phyloP scores from a whole-genome alignment of 2,797 vertebrate genomes.

The Characodon lateralis region DNA sequence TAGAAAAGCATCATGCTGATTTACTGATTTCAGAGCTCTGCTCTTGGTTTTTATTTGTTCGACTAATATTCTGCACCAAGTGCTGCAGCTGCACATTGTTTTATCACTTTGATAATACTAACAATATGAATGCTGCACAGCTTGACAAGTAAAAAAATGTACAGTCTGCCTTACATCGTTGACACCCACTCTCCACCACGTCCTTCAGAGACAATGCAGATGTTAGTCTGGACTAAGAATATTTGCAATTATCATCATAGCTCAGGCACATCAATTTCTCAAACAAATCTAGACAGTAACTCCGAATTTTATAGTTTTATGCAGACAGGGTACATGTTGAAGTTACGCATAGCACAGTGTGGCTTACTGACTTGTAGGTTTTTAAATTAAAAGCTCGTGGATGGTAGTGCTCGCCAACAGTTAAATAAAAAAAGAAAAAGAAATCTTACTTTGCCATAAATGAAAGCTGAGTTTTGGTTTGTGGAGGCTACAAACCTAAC shows the following conservation, averaged over 20 bases:
- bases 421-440: too few relatives aligned
- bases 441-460: too few relatives aligned
- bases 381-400: too few relatives aligned
- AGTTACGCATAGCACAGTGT: too few relatives aligned
- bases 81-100: constrained; percentile 22
- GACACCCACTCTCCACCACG: constrained; percentile 14
- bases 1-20: constrained; percentile 4
- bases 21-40: constrained; percentile 16
- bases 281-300: not conserved
- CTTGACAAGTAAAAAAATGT: constrained; percentile 27
- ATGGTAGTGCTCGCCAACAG: too few relatives aligned
- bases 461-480: too few relatives aligned
- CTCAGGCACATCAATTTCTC: not conserved
- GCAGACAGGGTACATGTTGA: not conserved
- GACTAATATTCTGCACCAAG: constrained; percentile 29
- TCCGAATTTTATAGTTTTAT: not conserved
- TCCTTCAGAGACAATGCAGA: constrained; percentile 41
- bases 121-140: constrained; percentile 37
- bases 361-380: too few relatives aligned
- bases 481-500: too few relatives aligned
- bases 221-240: constrained; percentile 45
- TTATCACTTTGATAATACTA: constrained; percentile 38
- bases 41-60: constrained; percentile 23
- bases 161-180: constrained; percentile 24
- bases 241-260: constrained; percentile 22